Base-by-base conservation (phyloP, 2,113 vertebrate species). In the Stegostoma tigrinum region DNA sequence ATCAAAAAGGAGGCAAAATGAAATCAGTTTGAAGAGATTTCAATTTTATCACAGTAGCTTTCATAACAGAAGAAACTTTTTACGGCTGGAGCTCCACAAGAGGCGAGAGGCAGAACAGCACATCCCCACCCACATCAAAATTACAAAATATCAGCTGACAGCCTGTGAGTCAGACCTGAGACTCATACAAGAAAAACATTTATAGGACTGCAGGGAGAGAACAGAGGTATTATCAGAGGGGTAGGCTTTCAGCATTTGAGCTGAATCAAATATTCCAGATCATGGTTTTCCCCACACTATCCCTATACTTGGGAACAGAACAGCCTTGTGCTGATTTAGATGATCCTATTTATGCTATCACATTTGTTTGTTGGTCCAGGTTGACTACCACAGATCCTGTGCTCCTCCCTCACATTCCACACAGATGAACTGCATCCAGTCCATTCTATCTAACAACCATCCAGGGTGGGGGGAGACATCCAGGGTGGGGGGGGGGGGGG, bases 151-250 rank as follows among this genome's bases (percentile, higher is more conserved):
- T 67, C 91, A 94, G 89, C 96, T 96, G 52, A 98, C 98, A 96
- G 93, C 96, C 97, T 96, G 97, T 97, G 96, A 42, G 96, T 52
- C 75, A 96, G 97, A 97, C 97, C 30, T 96, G 87, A 48, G 96
- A 80, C 0, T 80, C 48, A 34, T 48, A 83, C 97, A 97, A 97
- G 1, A 34, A 15, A n/a, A 78, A n/a, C 15, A 78, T n/a, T 23
- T 78, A 2, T 34, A 78, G 27, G 34, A 2, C 75, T 27, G n/a
- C 0, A 14, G 27, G 34, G 34, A 78, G 24, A 8, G 34, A 78
- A 10, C 10, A n/a, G 12, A 7, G 75, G 45, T 1, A 48, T 48
- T 48, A 48, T 48, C 48, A 48, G 48, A 48, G 24, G 30, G 17
- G 34, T n/a, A 14, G 34, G 75, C 14, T 48, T 48, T 48, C 2